Percentiles rank a stretch among this genome's conserved stretches.
These are phyloP conservation scores for Callitettix versicolor DNA, from an alignment of 1,140 invertebrate genomes.

Conservation along the genomic window DNA sequence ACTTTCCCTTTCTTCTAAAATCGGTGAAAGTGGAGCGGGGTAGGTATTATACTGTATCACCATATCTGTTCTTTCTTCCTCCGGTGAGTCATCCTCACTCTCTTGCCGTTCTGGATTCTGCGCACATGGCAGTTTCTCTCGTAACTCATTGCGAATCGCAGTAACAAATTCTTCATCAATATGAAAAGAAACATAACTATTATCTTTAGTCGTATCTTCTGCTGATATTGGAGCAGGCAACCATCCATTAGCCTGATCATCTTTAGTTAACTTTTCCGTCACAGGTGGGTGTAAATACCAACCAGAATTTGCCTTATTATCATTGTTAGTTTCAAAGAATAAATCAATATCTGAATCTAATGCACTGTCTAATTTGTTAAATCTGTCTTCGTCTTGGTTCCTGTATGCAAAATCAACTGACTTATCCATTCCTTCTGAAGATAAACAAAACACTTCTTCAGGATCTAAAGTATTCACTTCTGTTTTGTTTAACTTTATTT, in stretches of 20 bases:
- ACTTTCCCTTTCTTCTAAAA: constrained; percentile 43
- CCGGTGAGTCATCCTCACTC: constrained; percentile 28
- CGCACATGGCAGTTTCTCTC: constrained; percentile 52
- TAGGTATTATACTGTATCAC: constrained; percentile 22
- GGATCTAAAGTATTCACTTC: too few species aligned
- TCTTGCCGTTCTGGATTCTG: constrained; percentile 33
- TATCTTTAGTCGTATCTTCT: constrained; percentile 32
- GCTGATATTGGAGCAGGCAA: constrained; percentile 31
- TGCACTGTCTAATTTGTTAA: constrained; percentile 4
- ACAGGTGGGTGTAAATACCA: constrained; percentile 37
- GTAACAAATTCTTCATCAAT: constrained; percentile 59
- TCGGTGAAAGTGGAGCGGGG: constrained; percentile 44
- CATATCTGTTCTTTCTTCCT: constrained; percentile 19
- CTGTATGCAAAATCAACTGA: background rate
- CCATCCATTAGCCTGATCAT: constrained; percentile 29
- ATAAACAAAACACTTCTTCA: background rate
- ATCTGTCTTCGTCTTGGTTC: background rate
- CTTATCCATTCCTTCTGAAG: background rate
- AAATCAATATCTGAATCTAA: constrained; percentile 5
- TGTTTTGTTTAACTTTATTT: too few species aligned
- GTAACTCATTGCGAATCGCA: constrained; percentile 55
- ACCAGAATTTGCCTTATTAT: constrained; percentile 24
- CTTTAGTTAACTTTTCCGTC: constrained; percentile 12
- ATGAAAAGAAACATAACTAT: constrained; percentile 43
- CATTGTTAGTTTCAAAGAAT: constrained; percentile 12